These are phyloP conservation scores for Chionoecetes opilio DNA, from an alignment of 1,140 invertebrate species.

Conservation along the genomic window DNA sequence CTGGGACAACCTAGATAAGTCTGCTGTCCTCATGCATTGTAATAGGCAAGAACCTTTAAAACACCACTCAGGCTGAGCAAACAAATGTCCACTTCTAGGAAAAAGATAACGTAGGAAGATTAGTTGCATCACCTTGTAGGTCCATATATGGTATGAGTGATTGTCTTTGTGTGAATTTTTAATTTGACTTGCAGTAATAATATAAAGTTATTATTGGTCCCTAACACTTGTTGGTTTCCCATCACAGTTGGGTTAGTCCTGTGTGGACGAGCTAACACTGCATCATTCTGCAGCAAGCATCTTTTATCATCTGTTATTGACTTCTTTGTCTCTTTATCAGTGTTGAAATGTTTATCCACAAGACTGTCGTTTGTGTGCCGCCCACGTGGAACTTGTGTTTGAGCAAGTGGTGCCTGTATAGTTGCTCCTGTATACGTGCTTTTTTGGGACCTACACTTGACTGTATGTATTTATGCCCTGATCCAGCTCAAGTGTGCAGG, in stretches of 20 bases:
- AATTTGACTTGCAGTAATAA: slow-evolving; percentile 41
- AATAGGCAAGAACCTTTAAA: slow-evolving; percentile 54
- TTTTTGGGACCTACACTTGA: slow-evolving; percentile 79
- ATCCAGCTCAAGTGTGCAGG: slow-evolving; percentile 72
- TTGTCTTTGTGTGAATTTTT: slow-evolving; percentile 65
- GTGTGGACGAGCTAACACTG: slow-evolving; percentile 79
- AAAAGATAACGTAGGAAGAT: slow-evolving; percentile 51
- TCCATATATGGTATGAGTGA: slow-evolving; percentile 71
- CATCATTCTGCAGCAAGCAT: slow-evolving; percentile 78
- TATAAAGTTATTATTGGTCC: slow-evolving; percentile 59
- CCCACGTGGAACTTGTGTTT: slow-evolving; percentile 79
- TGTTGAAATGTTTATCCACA: slow-evolving; percentile 79
- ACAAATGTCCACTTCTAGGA: slow-evolving; percentile 57
- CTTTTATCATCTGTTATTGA: slow-evolving; percentile 79
- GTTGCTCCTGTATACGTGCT: slow-evolving; percentile 76
- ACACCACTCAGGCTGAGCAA: slow-evolving; percentile 65
- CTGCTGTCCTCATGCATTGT: slow-evolving; percentile 48
- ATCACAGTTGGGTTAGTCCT: slow-evolving; percentile 78
- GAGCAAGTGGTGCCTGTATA: slow-evolving; percentile 80
- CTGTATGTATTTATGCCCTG: slow-evolving; percentile 75
- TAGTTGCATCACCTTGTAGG: slow-evolving; percentile 17
- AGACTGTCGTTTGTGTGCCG: slow-evolving; percentile 79
- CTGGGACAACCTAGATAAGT: slow-evolving; percentile 65
- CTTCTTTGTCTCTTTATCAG: slow-evolving; percentile 78
- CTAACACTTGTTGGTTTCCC: slow-evolving; percentile 76